A percentile compares a stretch with the other conserved stretches of the same genome.
phyloP scores from a whole-genome alignment of 2,113 vertebrate genomes.

The Asarcornis scutulata region DNA sequence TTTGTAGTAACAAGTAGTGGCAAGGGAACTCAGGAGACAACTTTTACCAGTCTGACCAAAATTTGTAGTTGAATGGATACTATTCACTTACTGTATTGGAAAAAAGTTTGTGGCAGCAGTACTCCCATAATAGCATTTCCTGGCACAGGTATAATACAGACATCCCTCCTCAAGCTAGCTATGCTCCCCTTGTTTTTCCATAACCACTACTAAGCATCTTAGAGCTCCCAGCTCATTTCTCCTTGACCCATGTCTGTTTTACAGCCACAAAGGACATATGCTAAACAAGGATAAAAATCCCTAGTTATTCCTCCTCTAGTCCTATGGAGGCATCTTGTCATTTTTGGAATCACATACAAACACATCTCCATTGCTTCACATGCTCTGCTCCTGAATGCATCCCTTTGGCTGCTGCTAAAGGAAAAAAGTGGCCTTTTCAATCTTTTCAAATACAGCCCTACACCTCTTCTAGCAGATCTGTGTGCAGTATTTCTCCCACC shows the following conservation, averaged over 20 bases:
- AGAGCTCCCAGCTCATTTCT: not conserved
- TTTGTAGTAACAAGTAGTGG: not conserved
- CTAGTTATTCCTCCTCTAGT: not conserved
- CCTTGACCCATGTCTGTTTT: not conserved
- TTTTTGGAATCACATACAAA: not conserved
- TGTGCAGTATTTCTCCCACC: not conserved
- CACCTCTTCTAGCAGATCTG: not conserved
- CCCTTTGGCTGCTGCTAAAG: not conserved
- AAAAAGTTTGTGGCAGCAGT: not conserved
- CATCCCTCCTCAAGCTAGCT: not conserved
- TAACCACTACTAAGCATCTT: not conserved
- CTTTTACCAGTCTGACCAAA: not conserved
- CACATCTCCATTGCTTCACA: not conserved
- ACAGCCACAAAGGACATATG: accelerated
- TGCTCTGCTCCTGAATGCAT: not conserved
- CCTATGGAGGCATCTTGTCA: accelerated
- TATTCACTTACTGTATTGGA: not conserved
- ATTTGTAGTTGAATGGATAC: not conserved
- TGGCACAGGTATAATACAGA: not conserved
- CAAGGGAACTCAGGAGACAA: not conserved
- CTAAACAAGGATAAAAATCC: not conserved
- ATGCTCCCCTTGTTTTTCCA: not conserved
- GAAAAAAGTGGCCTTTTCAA: not conserved
- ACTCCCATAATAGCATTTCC: not conserved
- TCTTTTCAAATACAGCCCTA: not conserved